A percentile compares a stretch with the other conserved stretches of the same genome.
phyloP scores from a whole-genome alignment of 2,888 invertebrate genomes.

The Entomobrya multifasciata region DNA sequence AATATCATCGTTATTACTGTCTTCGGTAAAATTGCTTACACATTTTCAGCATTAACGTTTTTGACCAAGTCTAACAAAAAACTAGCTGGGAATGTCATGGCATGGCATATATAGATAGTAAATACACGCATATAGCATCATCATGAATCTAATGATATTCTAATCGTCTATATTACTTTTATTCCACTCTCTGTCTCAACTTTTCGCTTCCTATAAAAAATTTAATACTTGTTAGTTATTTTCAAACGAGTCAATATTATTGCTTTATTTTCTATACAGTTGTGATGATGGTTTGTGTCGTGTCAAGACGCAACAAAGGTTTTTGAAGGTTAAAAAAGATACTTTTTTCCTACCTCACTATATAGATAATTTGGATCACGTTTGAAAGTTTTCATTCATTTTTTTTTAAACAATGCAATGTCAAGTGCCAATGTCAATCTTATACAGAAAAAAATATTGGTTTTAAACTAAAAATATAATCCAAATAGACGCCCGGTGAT shows the following conservation, averaged over 20 bases:
- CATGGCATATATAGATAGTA: not conserved
- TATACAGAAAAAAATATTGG: not conserved
- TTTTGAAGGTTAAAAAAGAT: not conserved
- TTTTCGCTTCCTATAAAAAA: not conserved
- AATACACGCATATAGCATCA: not conserved
- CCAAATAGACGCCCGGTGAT: not conserved
- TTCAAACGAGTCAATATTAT: not conserved
- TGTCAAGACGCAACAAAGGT: constrained; percentile 9
- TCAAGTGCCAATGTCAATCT: constrained; percentile 47
- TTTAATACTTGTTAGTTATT: not conserved
- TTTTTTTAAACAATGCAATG: constrained; percentile 34
- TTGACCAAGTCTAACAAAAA: constrained; percentile 38
- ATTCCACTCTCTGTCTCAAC: not conserved
- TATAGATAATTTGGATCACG: constrained; percentile 34
- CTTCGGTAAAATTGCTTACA: constrained; percentile 3
- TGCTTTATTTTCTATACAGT: not conserved
- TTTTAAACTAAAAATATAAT: constrained; percentile 10
- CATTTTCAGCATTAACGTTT: constrained; percentile 24
- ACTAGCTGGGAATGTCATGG: constrained; percentile 28
- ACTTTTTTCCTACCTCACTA: too few relatives aligned
- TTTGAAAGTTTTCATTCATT: constrained; percentile 20
- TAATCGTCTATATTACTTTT: not conserved
- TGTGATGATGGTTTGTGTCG: not conserved
- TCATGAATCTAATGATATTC: not conserved
- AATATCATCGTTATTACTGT: constrained; percentile 4